Evolutionary conservation across 2,113 vertebrate genomes (phyloP).

Genomic region (Lepidothrix coronata): DNA sequence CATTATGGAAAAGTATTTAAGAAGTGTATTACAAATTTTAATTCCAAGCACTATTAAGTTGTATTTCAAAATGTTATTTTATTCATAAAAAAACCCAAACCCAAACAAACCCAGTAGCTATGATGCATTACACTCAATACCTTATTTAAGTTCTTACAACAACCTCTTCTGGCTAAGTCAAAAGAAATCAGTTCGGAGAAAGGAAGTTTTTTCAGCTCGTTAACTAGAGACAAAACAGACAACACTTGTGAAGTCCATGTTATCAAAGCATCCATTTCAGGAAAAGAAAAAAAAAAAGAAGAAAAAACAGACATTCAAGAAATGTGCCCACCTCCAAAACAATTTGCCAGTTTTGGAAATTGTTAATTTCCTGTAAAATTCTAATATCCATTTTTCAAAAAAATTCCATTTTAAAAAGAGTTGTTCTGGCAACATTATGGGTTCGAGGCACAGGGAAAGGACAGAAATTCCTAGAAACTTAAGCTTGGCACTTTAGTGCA

Average conservation of each 20-base stretch:
- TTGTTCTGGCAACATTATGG: neutral
- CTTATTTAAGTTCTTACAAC: neutral
- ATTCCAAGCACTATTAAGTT: neutral
- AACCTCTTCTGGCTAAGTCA: neutral
- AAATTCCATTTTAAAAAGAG: neutral
- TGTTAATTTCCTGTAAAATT: neutral
- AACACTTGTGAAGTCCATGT: neutral
- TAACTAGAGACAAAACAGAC: neutral
- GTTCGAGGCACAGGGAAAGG: neutral
- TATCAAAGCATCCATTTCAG: neutral
- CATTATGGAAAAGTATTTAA: neutral
- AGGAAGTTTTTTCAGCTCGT: neutral
- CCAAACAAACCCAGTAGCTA: neutral
- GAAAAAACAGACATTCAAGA: neutral
- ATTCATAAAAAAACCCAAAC: neutral
- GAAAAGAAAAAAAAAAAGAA: neutral
- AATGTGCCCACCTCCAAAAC: neutral
- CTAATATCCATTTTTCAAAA: neutral
- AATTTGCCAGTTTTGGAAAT: neutral
- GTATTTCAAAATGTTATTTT: neutral
- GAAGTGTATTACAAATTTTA: neutral
- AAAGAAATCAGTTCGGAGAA: neutral
- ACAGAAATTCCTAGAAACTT: neutral
- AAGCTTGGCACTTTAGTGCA: accelerated
- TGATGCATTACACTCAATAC: neutral